Base-by-base conservation (phyloP, 2,113 vertebrate species). In the Podarcis raffonei region DNA sequence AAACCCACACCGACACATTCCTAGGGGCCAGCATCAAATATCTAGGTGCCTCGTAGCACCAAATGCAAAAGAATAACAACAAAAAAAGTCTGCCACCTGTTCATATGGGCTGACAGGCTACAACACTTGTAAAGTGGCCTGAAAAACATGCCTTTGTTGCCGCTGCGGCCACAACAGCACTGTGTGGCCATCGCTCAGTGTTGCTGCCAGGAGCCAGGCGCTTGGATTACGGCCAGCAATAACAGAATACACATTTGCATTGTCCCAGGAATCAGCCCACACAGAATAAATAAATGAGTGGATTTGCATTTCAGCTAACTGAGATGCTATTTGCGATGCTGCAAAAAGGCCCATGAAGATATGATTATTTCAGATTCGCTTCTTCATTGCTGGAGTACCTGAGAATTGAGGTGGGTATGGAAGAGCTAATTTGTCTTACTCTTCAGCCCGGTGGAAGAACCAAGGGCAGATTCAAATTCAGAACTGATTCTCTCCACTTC, bases 241-340 rank as follows among this genome's bases (percentile, higher is more conserved):
- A 90, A 94, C 92, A 96, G 92, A 74, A 90, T 27, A 83, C 93
- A 93, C 85, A 93, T 89, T 87, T 94, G 90, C 65, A 91, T 53
- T 57, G 69, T 90, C 62, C 81, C 90, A 91, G 30, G 35, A 92
- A 90, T 11, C 65, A 86, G 32, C 2, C 15, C 8, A 57, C 75
- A 20, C 18, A 59, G 27, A 0, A 0, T 84, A 23, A 94, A 30
- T 25, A 30, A 92, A 23, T 72, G 35, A 66, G 16, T 68, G 35
- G 39, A 25, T 59, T 57, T 27, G 62, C 12, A 8, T 74, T 35
- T 74, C 1, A 74, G 20, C 5, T 20, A 74, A 74, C 42, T 32
- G 42, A 84, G 69, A 71, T 39, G 27, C n/a, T 22, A 53, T 81
- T 80, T 86, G 80, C 91, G 92, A 65, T 25, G n/a, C 42, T 90